phyloP scores from a whole-genome alignment of 2,888 invertebrate species.

The Desoria tigrina region DNA sequence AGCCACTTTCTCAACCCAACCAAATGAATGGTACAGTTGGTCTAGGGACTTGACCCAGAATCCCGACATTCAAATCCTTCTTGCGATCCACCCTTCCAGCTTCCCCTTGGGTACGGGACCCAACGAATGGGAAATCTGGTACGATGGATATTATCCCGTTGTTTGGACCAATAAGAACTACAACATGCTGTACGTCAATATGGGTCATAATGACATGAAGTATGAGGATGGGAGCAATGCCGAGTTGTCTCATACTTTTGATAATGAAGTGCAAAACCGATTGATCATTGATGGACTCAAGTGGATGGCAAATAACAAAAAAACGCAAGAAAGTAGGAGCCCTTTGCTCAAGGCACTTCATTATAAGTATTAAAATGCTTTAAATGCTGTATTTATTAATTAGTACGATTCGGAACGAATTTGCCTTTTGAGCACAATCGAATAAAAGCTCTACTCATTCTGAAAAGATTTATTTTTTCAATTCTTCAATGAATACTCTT shows the following conservation, averaged over 20 bases:
- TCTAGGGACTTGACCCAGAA: slow-evolving; percentile 31
- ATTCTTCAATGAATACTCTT: too few species aligned
- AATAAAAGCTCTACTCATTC: too few species aligned
- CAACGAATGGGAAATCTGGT: slow-evolving; percentile 41
- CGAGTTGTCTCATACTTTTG: slow-evolving; percentile 44
- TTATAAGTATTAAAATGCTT: too few species aligned
- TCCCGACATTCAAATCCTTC: slow-evolving; percentile 37
- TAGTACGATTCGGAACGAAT: too few species aligned
- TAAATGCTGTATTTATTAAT: too few species aligned
- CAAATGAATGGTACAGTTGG: slow-evolving; percentile 46
- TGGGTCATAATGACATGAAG: slow-evolving; percentile 48
- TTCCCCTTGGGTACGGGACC: slow-evolving; percentile 47
- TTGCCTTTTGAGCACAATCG: too few species aligned
- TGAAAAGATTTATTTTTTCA: too few species aligned
- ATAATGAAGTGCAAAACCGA: slow-evolving; percentile 35
- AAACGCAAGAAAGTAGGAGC: slow-evolving; percentile 9
- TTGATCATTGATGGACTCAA: slow-evolving; percentile 36
- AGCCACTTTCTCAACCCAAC: slow-evolving; percentile 35
- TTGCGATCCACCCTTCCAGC: slow-evolving; percentile 37
- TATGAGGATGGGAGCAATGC: slow-evolving; percentile 34
- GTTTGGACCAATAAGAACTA: slow-evolving; percentile 45
- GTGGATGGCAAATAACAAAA: slow-evolving; percentile 31
- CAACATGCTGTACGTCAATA: slow-evolving; percentile 43
- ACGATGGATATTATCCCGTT: slow-evolving; percentile 45
- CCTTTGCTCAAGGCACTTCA: slow-evolving; percentile 32